phyloP scores from a whole-genome alignment of 2,113 vertebrate genomes.

The Girardinichthys multiradiatus region DNA sequence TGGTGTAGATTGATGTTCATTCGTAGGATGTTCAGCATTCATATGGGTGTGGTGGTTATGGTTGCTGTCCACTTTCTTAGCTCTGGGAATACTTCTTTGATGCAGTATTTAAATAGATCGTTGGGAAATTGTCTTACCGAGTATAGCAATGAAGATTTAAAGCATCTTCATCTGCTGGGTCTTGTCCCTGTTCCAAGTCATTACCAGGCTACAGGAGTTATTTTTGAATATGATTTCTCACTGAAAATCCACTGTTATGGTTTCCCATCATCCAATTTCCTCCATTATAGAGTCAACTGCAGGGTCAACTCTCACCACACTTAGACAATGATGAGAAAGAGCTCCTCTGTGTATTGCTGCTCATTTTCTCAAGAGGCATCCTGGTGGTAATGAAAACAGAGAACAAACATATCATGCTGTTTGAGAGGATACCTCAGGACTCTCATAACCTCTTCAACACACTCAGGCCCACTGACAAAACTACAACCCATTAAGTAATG shows the following conservation, averaged over 20 bases:
- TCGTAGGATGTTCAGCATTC: no score
- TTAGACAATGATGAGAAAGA: conserved; percentile 11
- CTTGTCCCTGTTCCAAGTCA: background rate
- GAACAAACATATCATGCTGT: conserved; percentile 38
- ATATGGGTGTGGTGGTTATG: no score
- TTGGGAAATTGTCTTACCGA: background rate
- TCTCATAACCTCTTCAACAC: conserved; percentile 47
- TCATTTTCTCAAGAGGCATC: conserved; percentile 56
- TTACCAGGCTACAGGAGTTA: background rate
- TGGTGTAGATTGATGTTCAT: no score
- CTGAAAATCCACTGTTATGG: conserved; percentile 5
- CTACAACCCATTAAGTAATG: background rate
- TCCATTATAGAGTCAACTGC: conserved; percentile 35
- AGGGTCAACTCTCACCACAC: conserved; percentile 38
- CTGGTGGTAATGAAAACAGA: conserved; percentile 17
- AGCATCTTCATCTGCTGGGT: background rate
- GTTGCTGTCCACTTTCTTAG: no score
- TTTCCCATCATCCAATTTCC: conserved; percentile 35
- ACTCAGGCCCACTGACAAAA: conserved; percentile 30
- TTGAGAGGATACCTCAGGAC: conserved; percentile 35
- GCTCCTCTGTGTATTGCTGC: conserved; percentile 33
- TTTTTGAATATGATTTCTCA: conserved; percentile 9
- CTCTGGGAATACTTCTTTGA: no score
- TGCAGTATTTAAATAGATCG: background rate
- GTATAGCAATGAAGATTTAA: background rate